Evolutionary conservation across 2,888 invertebrate species (phyloP), one percentile per base, ranked within the genome.

Genomic region (Caenorhabditis imperialis): DNA sequence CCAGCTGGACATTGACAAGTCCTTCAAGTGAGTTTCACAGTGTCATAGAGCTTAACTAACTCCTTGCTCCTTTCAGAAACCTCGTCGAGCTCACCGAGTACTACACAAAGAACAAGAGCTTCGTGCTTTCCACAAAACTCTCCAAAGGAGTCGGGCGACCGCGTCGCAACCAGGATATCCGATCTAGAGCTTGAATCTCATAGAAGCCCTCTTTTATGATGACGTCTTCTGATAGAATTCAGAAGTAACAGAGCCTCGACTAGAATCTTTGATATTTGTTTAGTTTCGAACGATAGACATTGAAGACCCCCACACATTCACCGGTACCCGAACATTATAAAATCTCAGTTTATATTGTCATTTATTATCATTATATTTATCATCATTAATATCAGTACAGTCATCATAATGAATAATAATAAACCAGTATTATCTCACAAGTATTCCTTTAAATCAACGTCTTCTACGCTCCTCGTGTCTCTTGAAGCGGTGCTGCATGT

Each of bases 31-130:
- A 58, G 70, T 75, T 58, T 30, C 30, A 30, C 10, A 30, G 10
- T 30, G 7, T 30, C 10, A 6, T 30, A 30, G 10, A 30, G 7
- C 30, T 30, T 30, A 7, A 7, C 10, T 30, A 23, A 12, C 22
- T 10, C 12, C 20, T 23, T 23, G n/a, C 2, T 12, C n/a, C n/a
- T 67, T 77, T 35, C 75, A 79, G 79, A 47, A 79, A 77, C 44
- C 48, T 81, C 18, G 50, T 58, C 51, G 78, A 79, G 10, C 71
- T 82, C 35, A 74, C 77, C 50, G 61, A 72, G 10, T 77, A 82
- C 61, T 82, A 82, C 61, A 70, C 48, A 20, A 71, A 57, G 18
- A 70, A 82, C 61, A 72, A 77, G 58, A 75, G 79, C 47, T 73
- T 35, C 60, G 61, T 81, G 16, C 75, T 80, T 7, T 53, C 55